phyloP scores from a whole-genome alignment of 2,888 invertebrate species.

The Sisyra nigra region DNA sequence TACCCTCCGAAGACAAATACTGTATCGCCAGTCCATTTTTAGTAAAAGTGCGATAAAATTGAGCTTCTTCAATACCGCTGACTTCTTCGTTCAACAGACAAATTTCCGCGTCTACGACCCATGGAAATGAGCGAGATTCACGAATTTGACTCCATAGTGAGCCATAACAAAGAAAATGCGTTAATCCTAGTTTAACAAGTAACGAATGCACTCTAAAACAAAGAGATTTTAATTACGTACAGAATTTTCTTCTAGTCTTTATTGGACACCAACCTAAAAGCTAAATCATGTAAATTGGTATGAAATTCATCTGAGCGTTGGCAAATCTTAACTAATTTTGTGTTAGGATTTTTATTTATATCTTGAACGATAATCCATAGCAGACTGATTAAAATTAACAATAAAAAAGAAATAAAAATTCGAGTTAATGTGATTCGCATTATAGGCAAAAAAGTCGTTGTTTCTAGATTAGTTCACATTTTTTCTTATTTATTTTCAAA shows the following conservation, averaged over 20 bases:
- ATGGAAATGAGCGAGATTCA: constrained; percentile 31
- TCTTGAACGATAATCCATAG: constrained; percentile 18
- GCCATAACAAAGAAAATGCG: constrained; percentile 38
- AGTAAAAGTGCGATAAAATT: constrained; percentile 29
- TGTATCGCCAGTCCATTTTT: constrained; percentile 27
- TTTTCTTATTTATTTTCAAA: background rate
- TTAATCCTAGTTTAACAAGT: constrained; percentile 27
- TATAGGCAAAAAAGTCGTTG: background rate
- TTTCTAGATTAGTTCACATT: constrained; percentile 1
- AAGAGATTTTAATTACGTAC: constrained; percentile 6
- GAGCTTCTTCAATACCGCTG: constrained; percentile 27
- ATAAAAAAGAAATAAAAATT: constrained; percentile 13
- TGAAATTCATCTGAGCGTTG: constrained; percentile 21
- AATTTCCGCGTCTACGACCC: constrained; percentile 34
- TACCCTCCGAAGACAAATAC: constrained; percentile 32
- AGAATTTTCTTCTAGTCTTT: constrained; percentile 5
- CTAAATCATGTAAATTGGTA: constrained; percentile 20
- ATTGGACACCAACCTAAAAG: constrained; percentile 20
- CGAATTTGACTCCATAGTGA: constrained; percentile 39
- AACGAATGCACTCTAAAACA: constrained; percentile 24
- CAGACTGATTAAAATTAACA: constrained; percentile 14
- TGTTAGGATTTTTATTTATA: constrained; percentile 10
- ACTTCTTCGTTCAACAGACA: constrained; percentile 32
- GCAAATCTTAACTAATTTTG: constrained; percentile 19
- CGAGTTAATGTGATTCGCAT: constrained; percentile 7